Percentiles rank a stretch among this genome's conserved stretches.
Conservation (phyloP, 2,888 invertebrate genomes). For the Macrostomum cliftonense region DNA sequence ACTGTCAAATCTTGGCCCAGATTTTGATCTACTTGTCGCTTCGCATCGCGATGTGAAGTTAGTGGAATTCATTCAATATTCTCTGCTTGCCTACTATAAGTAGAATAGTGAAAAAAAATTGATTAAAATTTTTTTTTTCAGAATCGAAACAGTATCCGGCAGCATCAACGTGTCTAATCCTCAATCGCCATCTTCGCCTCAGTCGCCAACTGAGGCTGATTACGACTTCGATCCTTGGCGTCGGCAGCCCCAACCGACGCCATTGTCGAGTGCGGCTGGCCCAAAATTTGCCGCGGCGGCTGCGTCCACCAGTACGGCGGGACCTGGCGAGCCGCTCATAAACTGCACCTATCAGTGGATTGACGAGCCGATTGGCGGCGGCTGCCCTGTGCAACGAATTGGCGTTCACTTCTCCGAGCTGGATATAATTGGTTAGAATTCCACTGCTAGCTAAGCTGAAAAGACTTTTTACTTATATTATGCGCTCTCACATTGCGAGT, state of each 20-base stretch:
- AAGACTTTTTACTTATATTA: no score
- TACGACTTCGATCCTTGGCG: no score
- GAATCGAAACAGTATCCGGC: slow-evolving; percentile 80
- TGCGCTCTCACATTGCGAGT: no score
- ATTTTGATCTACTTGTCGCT: slow-evolving; percentile 78
- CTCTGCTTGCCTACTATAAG: neutral
- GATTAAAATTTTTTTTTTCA: slow-evolving; percentile 24
- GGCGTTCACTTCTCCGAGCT: slow-evolving; percentile 79
- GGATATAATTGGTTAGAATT: slow-evolving; percentile 62
- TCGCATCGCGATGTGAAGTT: slow-evolving; percentile 81
- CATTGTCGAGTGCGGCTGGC: neutral
- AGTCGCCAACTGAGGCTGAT: slow-evolving; percentile 17
- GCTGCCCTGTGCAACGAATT: slow-evolving; percentile 48
- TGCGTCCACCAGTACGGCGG: neutral
- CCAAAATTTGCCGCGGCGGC: neutral
- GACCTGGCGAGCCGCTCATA: slow-evolving; percentile 1
- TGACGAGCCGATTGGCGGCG: slow-evolving; percentile 43
- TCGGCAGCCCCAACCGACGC: neutral
- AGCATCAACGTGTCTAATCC: slow-evolving; percentile 77
- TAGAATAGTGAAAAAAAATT: neutral
- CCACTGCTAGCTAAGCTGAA: no score
- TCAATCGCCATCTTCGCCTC: slow-evolving; percentile 59
- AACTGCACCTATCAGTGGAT: slow-evolving; percentile 5
- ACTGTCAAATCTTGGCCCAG: slow-evolving; percentile 76
- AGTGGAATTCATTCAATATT: slow-evolving; percentile 15